phyloP scores from a whole-genome alignment of 2,888 invertebrate species.

The Drosophila antonietae region DNA sequence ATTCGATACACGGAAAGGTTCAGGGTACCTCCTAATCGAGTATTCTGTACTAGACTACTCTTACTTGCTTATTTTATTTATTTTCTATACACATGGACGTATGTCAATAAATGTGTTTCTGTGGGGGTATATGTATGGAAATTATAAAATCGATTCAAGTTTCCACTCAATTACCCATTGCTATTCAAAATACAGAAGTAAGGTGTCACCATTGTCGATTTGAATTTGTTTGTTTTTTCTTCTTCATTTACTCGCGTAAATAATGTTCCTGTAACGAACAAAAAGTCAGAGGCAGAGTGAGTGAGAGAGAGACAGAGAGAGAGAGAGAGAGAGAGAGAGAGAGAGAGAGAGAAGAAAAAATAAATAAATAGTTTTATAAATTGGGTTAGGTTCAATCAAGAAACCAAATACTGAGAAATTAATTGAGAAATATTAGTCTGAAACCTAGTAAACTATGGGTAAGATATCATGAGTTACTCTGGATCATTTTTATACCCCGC shows the following conservation, averaged over 20 bases:
- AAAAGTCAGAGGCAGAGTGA: too few relatives aligned
- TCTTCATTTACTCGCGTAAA: not conserved
- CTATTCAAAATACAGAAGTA: constrained; percentile 45
- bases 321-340: not conserved
- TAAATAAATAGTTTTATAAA: not conserved
- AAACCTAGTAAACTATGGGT: not conserved
- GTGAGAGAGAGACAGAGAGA: not conserved
- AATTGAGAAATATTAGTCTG: constrained; percentile 9
- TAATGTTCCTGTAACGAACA: not conserved
- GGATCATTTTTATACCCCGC: not conserved
- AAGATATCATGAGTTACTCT: not conserved
- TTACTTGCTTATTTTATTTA: not conserved
- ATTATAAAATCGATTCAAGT: constrained; percentile 83
- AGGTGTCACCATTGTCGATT: constrained; percentile 25
- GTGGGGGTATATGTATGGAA: constrained; percentile 45
- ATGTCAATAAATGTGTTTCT: not conserved
- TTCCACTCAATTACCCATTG: constrained; percentile 84
- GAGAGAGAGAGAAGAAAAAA: not conserved
- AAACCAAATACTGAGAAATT: constrained; percentile 5
- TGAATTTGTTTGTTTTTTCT: constrained; percentile 9
- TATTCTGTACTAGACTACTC: not conserved
- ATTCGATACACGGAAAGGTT: too few relatives aligned
- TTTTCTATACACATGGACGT: not conserved
- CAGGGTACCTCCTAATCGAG: not conserved
- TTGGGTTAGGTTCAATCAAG: constrained; percentile 18